Base-by-base conservation (phyloP, 1,140 invertebrate species). In the Sogatella furcifera region DNA sequence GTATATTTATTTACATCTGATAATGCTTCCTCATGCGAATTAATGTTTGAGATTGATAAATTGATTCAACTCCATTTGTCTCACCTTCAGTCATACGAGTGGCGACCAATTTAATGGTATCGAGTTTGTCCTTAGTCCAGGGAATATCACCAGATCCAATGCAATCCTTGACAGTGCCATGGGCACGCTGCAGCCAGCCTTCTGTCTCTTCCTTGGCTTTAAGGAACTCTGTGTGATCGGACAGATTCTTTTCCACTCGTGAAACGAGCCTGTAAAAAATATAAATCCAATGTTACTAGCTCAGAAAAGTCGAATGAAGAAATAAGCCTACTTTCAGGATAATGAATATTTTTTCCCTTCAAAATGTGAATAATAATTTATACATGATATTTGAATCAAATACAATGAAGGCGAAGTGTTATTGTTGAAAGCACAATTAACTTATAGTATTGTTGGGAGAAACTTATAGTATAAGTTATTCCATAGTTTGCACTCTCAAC, bases 171-270 rank as follows among this genome's bases (percentile, higher is more conserved):
- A 95, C 80, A 4, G 84, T 85, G 15, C 84, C 83, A 64, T 89
- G 84, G 15, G 87, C 85, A 43, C 84, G 81, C 49, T 83, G 78
- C 17, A 93, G 74, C 92, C 92, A 95, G 34, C 81, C 78, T 61
- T 90, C 83, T 64, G 92, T 77, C 67, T 91, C 86, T 63, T 86
- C 81, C 68, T 90, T 91, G 5, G 88, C 88, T 66, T 89, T 89
- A 1, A 90, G 74, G 72, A 93, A 95, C 69, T 94, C 90, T 0
- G 89, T 92, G 61, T 93, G 89, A 72, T 94, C 90, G 1, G 86
- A 87, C 0, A 94, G 71, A 72, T 89, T 92, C 74, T 94, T 94
- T 68, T 95, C 89, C 2, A 91, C 84, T 69, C 84, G 86, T 1
- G 86, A 86, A 1, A 93, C 84, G 17, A 92, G 73, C 55, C 86